phyloP scores from a whole-genome alignment of 2,797 vertebrate genomes.

The Sebastiscus tertius region DNA sequence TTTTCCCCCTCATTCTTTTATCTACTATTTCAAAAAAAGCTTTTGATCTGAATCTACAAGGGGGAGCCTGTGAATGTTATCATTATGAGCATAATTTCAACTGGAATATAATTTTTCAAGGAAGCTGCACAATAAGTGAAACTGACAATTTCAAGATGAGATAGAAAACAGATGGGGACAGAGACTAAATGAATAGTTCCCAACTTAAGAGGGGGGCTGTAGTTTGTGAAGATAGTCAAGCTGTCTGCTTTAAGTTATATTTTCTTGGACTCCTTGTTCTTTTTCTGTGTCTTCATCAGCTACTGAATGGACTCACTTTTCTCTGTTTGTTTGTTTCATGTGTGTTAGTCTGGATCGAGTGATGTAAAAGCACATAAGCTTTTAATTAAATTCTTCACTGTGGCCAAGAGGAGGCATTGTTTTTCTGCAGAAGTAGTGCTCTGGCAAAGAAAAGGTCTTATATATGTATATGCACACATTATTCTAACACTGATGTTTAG shows the following conservation, averaged over 20 bases:
- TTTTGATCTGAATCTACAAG: slow-evolving; percentile 74
- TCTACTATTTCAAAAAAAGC: slow-evolving; percentile 64
- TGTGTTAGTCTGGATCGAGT: slow-evolving; percentile 8
- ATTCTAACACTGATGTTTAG: not conserved
- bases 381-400: slow-evolving; percentile 45
- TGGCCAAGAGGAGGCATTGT: slow-evolving; percentile 48
- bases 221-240: slow-evolving; percentile 64
- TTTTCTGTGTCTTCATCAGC: slow-evolving; percentile 56
- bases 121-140: slow-evolving; percentile 74
- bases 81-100: slow-evolving; percentile 71
- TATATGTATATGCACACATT: not conserved
- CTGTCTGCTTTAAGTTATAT: slow-evolving; percentile 71
- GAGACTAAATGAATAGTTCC: slow-evolving; percentile 70
- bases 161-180: slow-evolving; percentile 68
- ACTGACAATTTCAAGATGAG: slow-evolving; percentile 74
- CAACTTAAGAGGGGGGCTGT: slow-evolving; percentile 55
- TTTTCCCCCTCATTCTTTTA: slow-evolving; percentile 52
- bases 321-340: slow-evolving; percentile 48
- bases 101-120: slow-evolving; percentile 74
- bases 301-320: slow-evolving; percentile 31
- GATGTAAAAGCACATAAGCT: slow-evolving; percentile 25
- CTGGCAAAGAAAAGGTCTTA: not conserved
- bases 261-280: slow-evolving; percentile 56
- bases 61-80: slow-evolving; percentile 65
- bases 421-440: slow-evolving; percentile 23